Base-by-base conservation (phyloP, 2,888 invertebrate species). In the Cerceris rybyensis region DNA sequence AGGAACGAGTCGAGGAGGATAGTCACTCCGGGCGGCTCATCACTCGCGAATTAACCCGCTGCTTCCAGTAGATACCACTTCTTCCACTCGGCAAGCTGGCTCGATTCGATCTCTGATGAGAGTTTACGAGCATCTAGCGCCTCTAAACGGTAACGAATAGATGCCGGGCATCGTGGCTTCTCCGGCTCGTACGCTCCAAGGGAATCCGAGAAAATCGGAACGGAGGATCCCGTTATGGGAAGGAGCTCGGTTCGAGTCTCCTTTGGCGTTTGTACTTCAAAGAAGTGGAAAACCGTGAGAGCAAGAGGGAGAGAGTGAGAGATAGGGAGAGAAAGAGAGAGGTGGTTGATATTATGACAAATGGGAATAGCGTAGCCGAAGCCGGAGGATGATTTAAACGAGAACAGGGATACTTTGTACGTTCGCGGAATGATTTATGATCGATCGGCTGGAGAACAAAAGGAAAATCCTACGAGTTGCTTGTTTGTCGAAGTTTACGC, bases 1-100 rank as follows among this genome's bases (percentile, higher is more conserved):
- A 17, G 39, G 61, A 59, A 55, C 42, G 69, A 76, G 67, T 59
- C 57, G 64, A 78, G 75, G 52, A 72, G 70, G 74, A 83, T 75
- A 85, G 80, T 85, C 80, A 81, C 80, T 79, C 75, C 57, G 76
- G 78, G 82, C 83, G 81, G 86, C 87, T 88, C 90, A 86, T 90
- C 89, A 82, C 89, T 85, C 85, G 87, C 83, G 86, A 88, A 90
- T 90, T 89, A 89, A 89, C 86, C 83, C 82, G 84, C 83, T 75
- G 84, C 85, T 84, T 81, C 83, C 85, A 84, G 82, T 78, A 28
- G 28, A 28, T 28, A 83, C 82, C 85, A 78, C 83, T 85, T 86
- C 84, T 82, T 85, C 72, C 81, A 74, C 81, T 81, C 55, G 75
- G 67, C 76, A 57, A 54, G 54, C 74, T 72, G 73, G 75, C 72